Evolutionary conservation across 1,140 invertebrate genomes (phyloP).

Genomic region (Cydia pomonella): DNA sequence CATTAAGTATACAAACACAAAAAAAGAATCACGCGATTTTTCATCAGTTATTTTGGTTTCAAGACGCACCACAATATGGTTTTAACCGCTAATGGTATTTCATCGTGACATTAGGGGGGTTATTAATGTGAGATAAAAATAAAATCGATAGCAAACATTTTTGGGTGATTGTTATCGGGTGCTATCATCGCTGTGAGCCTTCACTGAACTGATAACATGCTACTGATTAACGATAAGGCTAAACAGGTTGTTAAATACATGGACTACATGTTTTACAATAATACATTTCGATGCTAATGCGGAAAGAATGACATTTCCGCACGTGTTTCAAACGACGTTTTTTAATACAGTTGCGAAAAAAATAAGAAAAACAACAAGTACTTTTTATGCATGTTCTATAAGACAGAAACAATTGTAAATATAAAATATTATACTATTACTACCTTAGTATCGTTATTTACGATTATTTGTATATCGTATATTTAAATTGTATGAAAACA

Average conservation of each 20-base stretch:
- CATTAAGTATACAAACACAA: neutral
- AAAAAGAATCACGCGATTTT: neutral
- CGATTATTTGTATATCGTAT: too few species aligned
- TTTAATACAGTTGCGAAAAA: too few species aligned
- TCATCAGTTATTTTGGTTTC: neutral
- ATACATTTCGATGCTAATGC: too few species aligned
- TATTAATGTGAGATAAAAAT: slow-evolving; percentile 38
- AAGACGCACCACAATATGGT: neutral
- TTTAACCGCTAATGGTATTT: neutral
- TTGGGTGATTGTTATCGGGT: slow-evolving; percentile 63
- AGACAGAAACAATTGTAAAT: too few species aligned
- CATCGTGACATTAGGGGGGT: neutral
- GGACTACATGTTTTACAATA: neutral
- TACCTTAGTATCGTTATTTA: too few species aligned
- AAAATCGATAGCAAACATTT: slow-evolving; percentile 75
- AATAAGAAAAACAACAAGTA: too few species aligned
- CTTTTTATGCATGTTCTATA: too few species aligned
- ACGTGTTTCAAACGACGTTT: too few species aligned
- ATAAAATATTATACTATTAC: too few species aligned
- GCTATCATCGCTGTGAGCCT: slow-evolving; percentile 63
- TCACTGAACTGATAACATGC: slow-evolving; percentile 63
- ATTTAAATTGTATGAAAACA: too few species aligned
- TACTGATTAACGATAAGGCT: slow-evolving; percentile 65
- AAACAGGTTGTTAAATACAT: slow-evolving; percentile 12
- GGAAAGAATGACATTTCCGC: too few species aligned